These are phyloP conservation scores for Melanotaenia maccullochi DNA, from an alignment of 2,797 vertebrate genomes.

Conservation along the genomic window DNA sequence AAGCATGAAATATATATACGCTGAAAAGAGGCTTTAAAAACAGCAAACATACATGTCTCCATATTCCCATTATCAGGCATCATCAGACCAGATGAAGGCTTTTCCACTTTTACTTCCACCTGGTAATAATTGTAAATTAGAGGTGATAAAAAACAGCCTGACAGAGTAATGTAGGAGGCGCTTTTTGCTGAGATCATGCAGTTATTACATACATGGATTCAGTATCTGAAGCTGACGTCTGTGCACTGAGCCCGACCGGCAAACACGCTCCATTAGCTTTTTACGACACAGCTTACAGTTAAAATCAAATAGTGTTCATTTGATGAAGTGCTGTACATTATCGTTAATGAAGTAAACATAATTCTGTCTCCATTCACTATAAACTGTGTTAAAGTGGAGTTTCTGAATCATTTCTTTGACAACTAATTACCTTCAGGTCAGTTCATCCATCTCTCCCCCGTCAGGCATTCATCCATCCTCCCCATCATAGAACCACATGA, in stretches of 20 bases:
- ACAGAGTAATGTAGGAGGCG: too few species aligned
- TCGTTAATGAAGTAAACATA: constrained; percentile 31
- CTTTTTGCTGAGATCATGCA: not conserved
- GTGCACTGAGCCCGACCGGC: not conserved
- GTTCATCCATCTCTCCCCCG: constrained; percentile 26
- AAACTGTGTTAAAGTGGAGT: constrained; percentile 23
- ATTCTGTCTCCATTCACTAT: constrained; percentile 19
- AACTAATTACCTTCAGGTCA: constrained; percentile 37
- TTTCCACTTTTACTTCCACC: too few species aligned
- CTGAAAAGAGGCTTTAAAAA: too few species aligned
- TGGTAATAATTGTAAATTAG: too few species aligned
- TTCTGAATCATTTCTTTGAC: constrained; percentile 30
- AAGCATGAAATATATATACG: too few species aligned
- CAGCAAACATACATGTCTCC: too few species aligned
- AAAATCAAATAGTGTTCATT: constrained; percentile 25
- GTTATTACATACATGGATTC: not conserved
- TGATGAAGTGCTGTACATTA: constrained; percentile 23
- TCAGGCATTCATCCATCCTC: constrained; percentile 13
- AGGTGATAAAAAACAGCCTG: too few species aligned
- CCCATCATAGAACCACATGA: constrained; percentile 24
- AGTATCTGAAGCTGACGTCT: constrained; percentile 6
- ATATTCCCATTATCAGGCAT: too few species aligned
- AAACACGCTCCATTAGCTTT: constrained; percentile 10
- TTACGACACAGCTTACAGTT: not conserved
- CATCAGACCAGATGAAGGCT: too few species aligned